Base-by-base conservation (phyloP, 1,140 invertebrate genomes). In the Trichomalopsis sarcophagae region DNA sequence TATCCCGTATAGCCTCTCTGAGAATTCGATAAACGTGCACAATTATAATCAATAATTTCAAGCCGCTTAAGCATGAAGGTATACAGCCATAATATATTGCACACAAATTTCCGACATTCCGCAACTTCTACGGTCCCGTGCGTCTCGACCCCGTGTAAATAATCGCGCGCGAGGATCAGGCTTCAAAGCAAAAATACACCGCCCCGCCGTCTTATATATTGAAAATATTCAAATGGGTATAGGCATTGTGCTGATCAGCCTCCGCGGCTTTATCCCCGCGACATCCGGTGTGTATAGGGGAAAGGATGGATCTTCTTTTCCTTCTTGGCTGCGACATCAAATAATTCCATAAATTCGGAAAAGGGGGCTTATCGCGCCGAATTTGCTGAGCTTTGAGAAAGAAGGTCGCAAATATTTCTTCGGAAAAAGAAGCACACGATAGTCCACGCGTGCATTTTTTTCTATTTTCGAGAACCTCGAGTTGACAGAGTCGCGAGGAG, bases 141-240 rank as follows among this genome's bases (percentile, higher is more conserved):
- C 33, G 33, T 6, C 33, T 36, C 33, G 33, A 5, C 33, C 5
- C 5, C 33, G 33, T 40, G 33, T 40, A 66, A 82, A 82, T 76
- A 82, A 76, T 47, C 33, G n/a, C n/a, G n/a, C 30, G 21, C 36
- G 33, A 33, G 50, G 36, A 62, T 33, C 17, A 81, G 36, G 5
- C 33, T 73, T 73, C 47, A n/a, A 75, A 62, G 17, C 13, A 71
- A 50, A 81, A 81, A 79, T n/a, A 50, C 23, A 68, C 47, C 75
- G 5, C 44, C 50, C 9, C 68, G 74, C 36, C n/a, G 30, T 68
- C 71, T 81, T 85, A 3, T 83, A 87, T 87, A 87, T 87, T 87
- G 81, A 85, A 87, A 85, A 87, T 84, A 84, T 87, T 87, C 81
- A 86, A 84, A 84, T 84, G 27, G 13, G 23, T 21, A 11, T 62